Percentiles rank a stretch among this genome's conserved stretches.
Conservation (phyloP, 1,140 invertebrate genomes). For the Pararge aegeria region DNA sequence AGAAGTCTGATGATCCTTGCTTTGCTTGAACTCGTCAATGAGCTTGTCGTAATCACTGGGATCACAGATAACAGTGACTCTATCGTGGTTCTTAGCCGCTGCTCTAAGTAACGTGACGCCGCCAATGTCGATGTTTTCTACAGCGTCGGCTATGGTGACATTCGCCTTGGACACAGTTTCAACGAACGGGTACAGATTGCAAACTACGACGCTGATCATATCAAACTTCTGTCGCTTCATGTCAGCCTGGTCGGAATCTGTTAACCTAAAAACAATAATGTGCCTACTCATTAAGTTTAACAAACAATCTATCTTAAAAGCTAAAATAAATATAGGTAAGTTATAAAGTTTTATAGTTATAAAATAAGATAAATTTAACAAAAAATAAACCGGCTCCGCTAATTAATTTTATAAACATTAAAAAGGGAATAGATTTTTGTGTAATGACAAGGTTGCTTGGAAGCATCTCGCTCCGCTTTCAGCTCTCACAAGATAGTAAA, state of each 20-base stretch:
- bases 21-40: constrained; percentile 84
- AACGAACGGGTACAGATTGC: constrained; percentile 98
- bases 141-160: constrained; percentile 92
- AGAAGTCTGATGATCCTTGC: constrained; percentile 81
- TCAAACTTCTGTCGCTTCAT: constrained; percentile 88
- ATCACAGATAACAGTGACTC: constrained; percentile 97
- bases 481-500: too few species aligned
- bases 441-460: too few species aligned
- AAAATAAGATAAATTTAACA: too few species aligned
- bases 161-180: constrained; percentile 91
- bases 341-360: too few species aligned
- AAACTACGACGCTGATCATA: constrained; percentile 91
- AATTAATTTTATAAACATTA: too few species aligned
- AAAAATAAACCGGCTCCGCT: too few species aligned
- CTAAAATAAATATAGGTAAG: too few species aligned
- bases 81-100: constrained; percentile 98
- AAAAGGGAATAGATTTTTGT: too few species aligned
- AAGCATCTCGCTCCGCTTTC: too few species aligned
- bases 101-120: constrained; percentile 97
- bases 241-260: constrained; percentile 90
- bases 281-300: not conserved
- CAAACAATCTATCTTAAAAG: too few species aligned
- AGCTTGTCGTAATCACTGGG: constrained; percentile 92
- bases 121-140: constrained; percentile 99
- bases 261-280: constrained; percentile 76